Percentiles rank a stretch among this genome's conserved stretches.
phyloP scores from a whole-genome alignment of 2,888 invertebrate species.

The Melanostoma mellinum region DNA sequence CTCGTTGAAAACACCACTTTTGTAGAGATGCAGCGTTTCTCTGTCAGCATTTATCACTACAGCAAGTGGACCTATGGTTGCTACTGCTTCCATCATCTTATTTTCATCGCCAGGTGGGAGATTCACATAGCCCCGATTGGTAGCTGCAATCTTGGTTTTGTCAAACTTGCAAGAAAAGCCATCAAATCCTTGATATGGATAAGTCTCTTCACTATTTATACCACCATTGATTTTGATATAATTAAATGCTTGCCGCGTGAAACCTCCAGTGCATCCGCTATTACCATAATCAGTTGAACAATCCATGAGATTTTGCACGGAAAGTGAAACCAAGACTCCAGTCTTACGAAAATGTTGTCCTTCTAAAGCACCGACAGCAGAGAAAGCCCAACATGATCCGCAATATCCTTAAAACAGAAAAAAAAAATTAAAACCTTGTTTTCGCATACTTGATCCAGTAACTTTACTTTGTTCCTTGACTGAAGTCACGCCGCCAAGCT shows the following conservation, averaged over 20 bases:
- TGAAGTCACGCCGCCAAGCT: conserved; percentile 91
- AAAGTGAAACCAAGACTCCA: conserved; percentile 90
- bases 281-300: conserved; percentile 93
- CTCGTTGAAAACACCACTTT: conserved; percentile 90
- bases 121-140: conserved; percentile 91
- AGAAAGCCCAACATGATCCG: conserved; percentile 97
- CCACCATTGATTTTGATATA: conserved; percentile 93
- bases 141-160: conserved; percentile 87
- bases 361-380: conserved; percentile 94
- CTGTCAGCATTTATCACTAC: conserved; percentile 95
- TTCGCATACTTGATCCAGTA: too few relatives aligned
- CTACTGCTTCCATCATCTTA: conserved; percentile 89
- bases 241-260: conserved; percentile 91
- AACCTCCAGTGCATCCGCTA: conserved; percentile 92
- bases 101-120: conserved; percentile 88
- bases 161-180: conserved; percentile 87
- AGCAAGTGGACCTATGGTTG: conserved; percentile 92
- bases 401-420: conserved; percentile 83
- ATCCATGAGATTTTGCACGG: conserved; percentile 96
- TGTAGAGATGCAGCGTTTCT: conserved; percentile 93
- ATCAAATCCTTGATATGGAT: conserved; percentile 92
- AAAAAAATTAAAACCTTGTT: neutral
- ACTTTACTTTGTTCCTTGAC: conserved; percentile 93
- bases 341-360: conserved; percentile 93
- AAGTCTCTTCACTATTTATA: conserved; percentile 93